Percentiles rank a stretch among this genome's conserved stretches.
Conservation (phyloP, 2,888 invertebrate species). For the Sinentomon sp. region DNA sequence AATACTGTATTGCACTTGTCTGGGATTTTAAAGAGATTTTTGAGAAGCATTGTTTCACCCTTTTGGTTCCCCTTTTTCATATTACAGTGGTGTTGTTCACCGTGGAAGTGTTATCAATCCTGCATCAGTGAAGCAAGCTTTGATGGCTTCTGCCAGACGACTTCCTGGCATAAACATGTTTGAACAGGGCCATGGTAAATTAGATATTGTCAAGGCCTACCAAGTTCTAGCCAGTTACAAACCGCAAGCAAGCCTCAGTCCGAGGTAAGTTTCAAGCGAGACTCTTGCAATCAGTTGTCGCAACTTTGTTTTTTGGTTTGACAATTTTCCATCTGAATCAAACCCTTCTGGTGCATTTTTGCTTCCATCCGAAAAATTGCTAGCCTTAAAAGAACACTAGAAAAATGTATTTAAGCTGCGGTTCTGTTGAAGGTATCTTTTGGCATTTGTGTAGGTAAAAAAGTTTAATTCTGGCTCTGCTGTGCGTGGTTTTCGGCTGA, state of each 20-base stretch:
- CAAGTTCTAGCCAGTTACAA: conserved; percentile 33
- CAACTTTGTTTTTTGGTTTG: too few relatives aligned
- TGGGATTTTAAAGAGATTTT: background rate
- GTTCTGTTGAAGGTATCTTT: too few relatives aligned
- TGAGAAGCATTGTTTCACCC: background rate
- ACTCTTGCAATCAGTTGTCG: too few relatives aligned
- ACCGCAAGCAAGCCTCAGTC: conserved; percentile 30
- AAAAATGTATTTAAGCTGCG: too few relatives aligned
- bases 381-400: too few relatives aligned
- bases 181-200: conserved; percentile 84
- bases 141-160: conserved; percentile 66
- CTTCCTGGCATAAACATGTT: conserved; percentile 76
- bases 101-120: conserved; percentile 41
- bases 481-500: too few relatives aligned
- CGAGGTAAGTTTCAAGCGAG: conserved; percentile 20
- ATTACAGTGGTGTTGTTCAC: conserved; percentile 24
- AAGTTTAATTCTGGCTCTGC: too few relatives aligned
- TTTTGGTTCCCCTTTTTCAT: too few relatives aligned
- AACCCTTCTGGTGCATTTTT: too few relatives aligned
- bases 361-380: too few relatives aligned
- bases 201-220: conserved; percentile 68
- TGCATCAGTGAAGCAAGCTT: conserved; percentile 79
- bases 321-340: too few relatives aligned
- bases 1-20: background rate
- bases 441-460: too few relatives aligned